Percentiles rank a stretch among this genome's conserved stretches.
These are phyloP conservation scores for cat (Felis catus) DNA, from an alignment of 2,113 vertebrate species.

Conservation along the genomic window F.catus_Fca126_mat1.0 CM031424.1:54697001-54697500, in stretches of 20 bases:
- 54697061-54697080: background rate
- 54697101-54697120: background rate
- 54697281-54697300: background rate
- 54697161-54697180: background rate
- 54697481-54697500: background rate
- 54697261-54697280: background rate
- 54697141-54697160: background rate
- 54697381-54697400: background rate
- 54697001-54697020: background rate
- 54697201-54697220: background rate
- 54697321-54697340: background rate
- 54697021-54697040: background rate
- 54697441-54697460: constrained; percentile 15
- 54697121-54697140: background rate
- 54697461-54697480: background rate
- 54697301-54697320: background rate
- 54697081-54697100: background rate
- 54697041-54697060: background rate
- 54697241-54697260: background rate
- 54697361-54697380: background rate
- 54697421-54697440: background rate
- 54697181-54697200: background rate
- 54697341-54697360: background rate
- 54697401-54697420: background rate
- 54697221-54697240: background rate